Conservation (phyloP, 2,113 vertebrate genomes). For the Psittacula cyanocephala region DNA sequence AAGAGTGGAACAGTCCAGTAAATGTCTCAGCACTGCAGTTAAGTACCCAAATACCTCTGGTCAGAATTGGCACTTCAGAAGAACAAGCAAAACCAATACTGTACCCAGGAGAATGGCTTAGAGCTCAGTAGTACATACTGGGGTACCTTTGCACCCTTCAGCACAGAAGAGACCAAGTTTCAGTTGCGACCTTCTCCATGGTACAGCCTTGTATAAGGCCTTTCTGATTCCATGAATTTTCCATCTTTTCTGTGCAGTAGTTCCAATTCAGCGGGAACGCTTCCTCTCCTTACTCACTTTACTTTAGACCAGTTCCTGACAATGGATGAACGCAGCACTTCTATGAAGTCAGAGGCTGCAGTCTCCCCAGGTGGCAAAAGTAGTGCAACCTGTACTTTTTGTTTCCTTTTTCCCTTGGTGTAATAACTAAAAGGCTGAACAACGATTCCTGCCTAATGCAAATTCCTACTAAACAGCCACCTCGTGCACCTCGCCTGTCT, state of each 20-base stretch:
- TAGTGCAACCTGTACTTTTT: neutral
- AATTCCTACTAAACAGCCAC: neutral
- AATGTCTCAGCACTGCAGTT: neutral
- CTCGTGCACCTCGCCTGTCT: neutral
- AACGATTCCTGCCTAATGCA: neutral
- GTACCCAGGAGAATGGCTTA: fast-evolving
- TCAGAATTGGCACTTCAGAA: neutral
- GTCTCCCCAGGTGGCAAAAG: neutral
- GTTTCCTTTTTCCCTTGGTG: neutral
- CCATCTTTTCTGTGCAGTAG: neutral
- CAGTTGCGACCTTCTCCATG: neutral
- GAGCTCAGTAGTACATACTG: neutral
- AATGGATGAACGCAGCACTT: neutral
- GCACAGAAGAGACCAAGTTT: neutral
- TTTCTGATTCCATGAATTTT: neutral
- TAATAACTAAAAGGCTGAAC: neutral
- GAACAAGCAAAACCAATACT: neutral
- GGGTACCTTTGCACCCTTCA: neutral
- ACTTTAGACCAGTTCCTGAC: neutral
- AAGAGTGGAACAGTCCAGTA: neutral
- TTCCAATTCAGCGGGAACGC: neutral
- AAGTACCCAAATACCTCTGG: neutral
- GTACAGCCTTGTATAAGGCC: neutral
- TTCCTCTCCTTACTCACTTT: neutral
- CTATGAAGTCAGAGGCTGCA: neutral